Evolutionary conservation across 2,113 vertebrate genomes (phyloP).

Genomic region (Forbesichthys papilliferus): DNA sequence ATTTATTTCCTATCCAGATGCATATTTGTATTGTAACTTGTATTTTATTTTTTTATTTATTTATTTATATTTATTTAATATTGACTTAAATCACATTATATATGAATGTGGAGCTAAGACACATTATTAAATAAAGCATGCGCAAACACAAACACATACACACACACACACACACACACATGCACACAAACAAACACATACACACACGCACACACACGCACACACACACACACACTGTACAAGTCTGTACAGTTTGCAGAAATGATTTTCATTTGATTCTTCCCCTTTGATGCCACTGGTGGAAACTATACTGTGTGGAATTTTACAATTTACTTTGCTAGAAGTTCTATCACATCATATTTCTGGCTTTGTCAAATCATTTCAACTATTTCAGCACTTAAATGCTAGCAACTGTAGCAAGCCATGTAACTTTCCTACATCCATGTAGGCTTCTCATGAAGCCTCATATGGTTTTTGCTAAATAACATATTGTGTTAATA

Average conservation of each 20-base stretch:
- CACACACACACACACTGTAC: not conserved
- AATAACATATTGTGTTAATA: not conserved
- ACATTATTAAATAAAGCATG: too few relatives aligned
- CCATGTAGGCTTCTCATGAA: not conserved
- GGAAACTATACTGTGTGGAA: not conserved
- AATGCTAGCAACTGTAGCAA: too few relatives aligned
- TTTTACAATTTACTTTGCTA: not conserved
- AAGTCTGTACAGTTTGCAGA: not conserved
- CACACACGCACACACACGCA: not conserved
- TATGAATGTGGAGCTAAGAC: too few relatives aligned
- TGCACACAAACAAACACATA: too few relatives aligned
- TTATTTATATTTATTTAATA: too few relatives aligned
- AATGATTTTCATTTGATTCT: not conserved
- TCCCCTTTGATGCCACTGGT: not conserved
- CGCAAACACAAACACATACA: too few relatives aligned
- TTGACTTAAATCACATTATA: too few relatives aligned
- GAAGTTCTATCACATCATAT: conserved; percentile 13
- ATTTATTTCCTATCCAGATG: too few relatives aligned
- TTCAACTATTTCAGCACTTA: too few relatives aligned
- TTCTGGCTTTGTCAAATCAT: not conserved
- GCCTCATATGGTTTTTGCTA: not conserved
- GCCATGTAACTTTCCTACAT: not conserved
- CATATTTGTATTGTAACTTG: too few relatives aligned
- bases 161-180: too few relatives aligned
- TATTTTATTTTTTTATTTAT: too few relatives aligned